These are phyloP conservation scores for Lasaia peninsularis DNA, from an alignment of 1,140 invertebrate species.

Conservation along the genomic window DNA sequence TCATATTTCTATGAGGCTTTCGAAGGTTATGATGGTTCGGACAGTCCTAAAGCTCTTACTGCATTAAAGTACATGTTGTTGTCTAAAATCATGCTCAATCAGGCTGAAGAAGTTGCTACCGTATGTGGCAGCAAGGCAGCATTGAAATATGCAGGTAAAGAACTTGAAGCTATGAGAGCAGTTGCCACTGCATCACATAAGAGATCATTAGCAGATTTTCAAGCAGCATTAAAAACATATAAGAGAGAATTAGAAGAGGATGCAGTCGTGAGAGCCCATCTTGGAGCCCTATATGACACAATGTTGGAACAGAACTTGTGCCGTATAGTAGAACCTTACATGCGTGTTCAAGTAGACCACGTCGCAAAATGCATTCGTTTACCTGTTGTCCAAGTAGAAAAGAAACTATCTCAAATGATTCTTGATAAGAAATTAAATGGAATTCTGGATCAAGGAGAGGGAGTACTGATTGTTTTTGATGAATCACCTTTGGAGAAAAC, in stretches of 20 bases:
- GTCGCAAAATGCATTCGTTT: constrained; percentile 86
- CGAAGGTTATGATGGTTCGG: constrained; percentile 98
- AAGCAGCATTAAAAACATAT: constrained; percentile 88
- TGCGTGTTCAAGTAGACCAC: constrained; percentile 92
- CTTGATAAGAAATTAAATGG: constrained; percentile 98
- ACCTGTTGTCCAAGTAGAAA: constrained; percentile 94
- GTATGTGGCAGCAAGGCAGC: constrained; percentile 98
- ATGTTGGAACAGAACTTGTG: constrained; percentile 99
- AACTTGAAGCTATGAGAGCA: constrained; percentile 98
- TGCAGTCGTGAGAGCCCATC: constrained; percentile 96
- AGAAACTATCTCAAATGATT: constrained; percentile 99
- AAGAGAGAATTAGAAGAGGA: constrained; percentile 96
- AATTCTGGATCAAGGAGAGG: constrained; percentile 98
- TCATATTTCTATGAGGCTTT: constrained; percentile 99
- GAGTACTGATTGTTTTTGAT: constrained; percentile 97
- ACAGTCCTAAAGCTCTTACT: constrained; percentile 92
- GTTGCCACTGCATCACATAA: constrained; percentile 97
- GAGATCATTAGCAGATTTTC: constrained; percentile 96
- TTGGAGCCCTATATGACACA: constrained; percentile 97
- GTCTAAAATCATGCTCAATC: constrained; percentile 98
- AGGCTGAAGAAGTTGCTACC: constrained; percentile 96
- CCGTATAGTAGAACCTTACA: constrained; percentile 99
- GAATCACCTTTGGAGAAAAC: constrained; percentile 96
- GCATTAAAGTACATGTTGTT: constrained; percentile 99
- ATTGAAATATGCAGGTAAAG: constrained; percentile 95